Conservation (phyloP, 2,797 vertebrate genomes). For the Pangasius larnaudii region DNA sequence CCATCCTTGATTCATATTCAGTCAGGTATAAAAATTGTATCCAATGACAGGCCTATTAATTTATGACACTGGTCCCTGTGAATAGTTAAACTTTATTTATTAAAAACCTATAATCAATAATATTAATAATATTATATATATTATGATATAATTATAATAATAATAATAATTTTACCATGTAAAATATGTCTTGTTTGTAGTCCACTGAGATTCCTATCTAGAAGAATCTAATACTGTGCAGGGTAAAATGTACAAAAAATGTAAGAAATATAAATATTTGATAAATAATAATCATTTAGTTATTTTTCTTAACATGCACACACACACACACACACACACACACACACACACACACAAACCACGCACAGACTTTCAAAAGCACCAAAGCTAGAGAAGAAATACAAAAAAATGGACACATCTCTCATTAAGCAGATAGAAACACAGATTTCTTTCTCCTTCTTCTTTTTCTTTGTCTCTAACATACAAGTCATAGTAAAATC, state of each 20-base stretch:
- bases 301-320: neutral
- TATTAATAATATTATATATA: too few species aligned
- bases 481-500: slow-evolving; percentile 37
- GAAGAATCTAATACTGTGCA: neutral
- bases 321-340: neutral
- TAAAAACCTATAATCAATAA: too few species aligned
- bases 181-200: neutral
- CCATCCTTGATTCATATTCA: neutral
- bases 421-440: neutral
- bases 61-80: neutral
- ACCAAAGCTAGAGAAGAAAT: neutral
- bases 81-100: neutral
- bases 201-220: neutral
- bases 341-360: neutral
- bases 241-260: neutral
- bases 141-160: too few species aligned
- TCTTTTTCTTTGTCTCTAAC: neutral
- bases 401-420: neutral
- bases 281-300: neutral
- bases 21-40: neutral
- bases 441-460: neutral
- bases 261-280: neutral
- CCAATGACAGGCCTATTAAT: neutral
- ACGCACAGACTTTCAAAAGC: neutral
- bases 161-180: neutral